Percentiles rank a stretch among this genome's conserved stretches.
These are phyloP conservation scores for Hydrolagus colliei DNA, from an alignment of 2,797 vertebrate genomes.

Conservation along the genomic window DNA sequence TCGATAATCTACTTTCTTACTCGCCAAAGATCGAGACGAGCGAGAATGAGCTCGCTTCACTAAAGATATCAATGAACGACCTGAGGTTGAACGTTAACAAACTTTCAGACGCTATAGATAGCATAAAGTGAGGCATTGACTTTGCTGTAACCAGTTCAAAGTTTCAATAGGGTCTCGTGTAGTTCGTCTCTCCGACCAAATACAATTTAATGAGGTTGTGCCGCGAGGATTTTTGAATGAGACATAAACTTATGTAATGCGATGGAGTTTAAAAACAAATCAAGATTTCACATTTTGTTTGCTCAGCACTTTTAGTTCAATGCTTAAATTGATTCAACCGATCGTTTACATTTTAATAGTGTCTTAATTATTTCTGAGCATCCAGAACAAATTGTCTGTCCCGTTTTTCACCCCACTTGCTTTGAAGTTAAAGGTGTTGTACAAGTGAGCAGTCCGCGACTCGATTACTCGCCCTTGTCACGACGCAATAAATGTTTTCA, in stretches of 20 bases:
- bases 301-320: neutral
- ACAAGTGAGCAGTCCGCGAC: too few species aligned
- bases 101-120: constrained; percentile 46
- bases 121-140: neutral
- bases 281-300: neutral
- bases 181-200: neutral
- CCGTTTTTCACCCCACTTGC: neutral
- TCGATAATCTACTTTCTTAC: constrained; percentile 63
- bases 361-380: too few species aligned
- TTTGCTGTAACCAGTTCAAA: neutral
- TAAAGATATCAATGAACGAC: constrained; percentile 62
- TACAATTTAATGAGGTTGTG: constrained; percentile 2
- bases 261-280: neutral
- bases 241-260: constrained; percentile 8
- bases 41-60: constrained; percentile 58
- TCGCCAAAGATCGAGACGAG: constrained; percentile 70
- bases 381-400: neutral
- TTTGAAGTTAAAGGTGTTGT: too few species aligned
- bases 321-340: neutral
- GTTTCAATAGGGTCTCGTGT: neutral
- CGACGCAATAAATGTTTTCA: too few species aligned
- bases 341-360: neutral
- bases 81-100: constrained; percentile 61
- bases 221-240: constrained; percentile 6
- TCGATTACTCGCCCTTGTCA: too few species aligned